Evolutionary conservation across 2,113 vertebrate genomes (phyloP), one percentile per base, ranked within the genome.

Genomic region (Eurypyga helias): DNA sequence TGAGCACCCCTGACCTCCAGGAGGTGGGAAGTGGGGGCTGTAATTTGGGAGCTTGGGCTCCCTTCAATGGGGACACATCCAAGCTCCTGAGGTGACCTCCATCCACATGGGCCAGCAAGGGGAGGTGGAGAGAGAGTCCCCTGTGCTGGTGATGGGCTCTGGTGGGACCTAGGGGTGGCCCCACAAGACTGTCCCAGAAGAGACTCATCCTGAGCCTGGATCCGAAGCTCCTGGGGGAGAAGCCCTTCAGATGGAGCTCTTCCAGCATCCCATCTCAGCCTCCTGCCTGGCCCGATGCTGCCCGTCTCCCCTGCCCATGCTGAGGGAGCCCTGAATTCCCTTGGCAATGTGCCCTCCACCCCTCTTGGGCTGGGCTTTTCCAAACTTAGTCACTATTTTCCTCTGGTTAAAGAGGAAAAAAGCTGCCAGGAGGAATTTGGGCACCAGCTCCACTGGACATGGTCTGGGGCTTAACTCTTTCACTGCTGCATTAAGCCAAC

Each of bases 331-430:
- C 17, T 5, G 15, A 9, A 16, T 45, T 45, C 64, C 48, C 70
- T 2, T 0, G 36, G 48, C 36, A 2, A 29, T 0, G 4, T 2
- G 6, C 11, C n/a, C 16, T 38, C n/a, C 5, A 1, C 20, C 66
- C 31, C 10, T 43, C 54, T 65, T 9, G 54, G 45, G 45, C 28
- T 13, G 26, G 66, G 51, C 65, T 93, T 82, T 70, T 31, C 94
- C 78, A 38, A n/a, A 58, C 46, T 29, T 5, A 29, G 45, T 24
- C 67, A 28, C 2, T 2, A 9, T 76, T 71, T 83, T 61, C 77
- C 77, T 69, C 43, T 11, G 26, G 4, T 78, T 94, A 57, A 65
- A 3, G 8, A 82, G 65, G 19, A 3, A 24, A 46, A 34, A 38
- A 23, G 4, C 29, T 19, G 10, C 71, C 36, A 13, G 38, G 57